These are phyloP conservation scores for Helleia helle DNA, from an alignment of 2,888 invertebrate species.

Conservation along the genomic window DNA sequence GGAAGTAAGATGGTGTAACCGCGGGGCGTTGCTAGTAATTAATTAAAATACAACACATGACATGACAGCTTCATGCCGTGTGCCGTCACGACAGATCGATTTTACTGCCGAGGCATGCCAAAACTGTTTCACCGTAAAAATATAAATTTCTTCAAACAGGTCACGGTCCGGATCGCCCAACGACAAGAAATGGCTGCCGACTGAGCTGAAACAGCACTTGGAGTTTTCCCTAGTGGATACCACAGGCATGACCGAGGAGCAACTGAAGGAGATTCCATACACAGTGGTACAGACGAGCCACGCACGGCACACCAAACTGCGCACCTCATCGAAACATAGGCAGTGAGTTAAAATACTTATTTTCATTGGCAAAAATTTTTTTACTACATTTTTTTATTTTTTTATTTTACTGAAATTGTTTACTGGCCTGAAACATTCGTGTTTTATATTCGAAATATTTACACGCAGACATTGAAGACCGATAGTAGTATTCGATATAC, in stretches of 20 bases:
- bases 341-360: slow-evolving; percentile 49
- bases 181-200: slow-evolving; percentile 82
- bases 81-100: too few species aligned
- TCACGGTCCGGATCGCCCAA: slow-evolving; percentile 81
- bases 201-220: slow-evolving; percentile 87
- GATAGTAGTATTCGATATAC: too few species aligned
- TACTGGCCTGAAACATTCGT: not conserved
- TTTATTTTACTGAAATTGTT: slow-evolving; percentile 3
- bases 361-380: too few species aligned
- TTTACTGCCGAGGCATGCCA: too few species aligned
- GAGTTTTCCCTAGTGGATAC: slow-evolving; percentile 93
- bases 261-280: slow-evolving; percentile 90
- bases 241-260: slow-evolving; percentile 90
- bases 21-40: too few species aligned
- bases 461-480: too few species aligned
- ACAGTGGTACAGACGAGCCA: slow-evolving; percentile 86
- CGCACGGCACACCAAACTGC: slow-evolving; percentile 74
- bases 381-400: too few species aligned
- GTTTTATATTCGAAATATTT: slow-evolving; percentile 9
- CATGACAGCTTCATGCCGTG: too few species aligned
- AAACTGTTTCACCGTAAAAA: too few species aligned
- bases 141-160: slow-evolving; percentile 33
- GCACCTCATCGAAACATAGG: slow-evolving; percentile 56
- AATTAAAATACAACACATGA: too few species aligned
- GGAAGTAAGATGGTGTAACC: too few species aligned